Conservation (phyloP, 2,113 vertebrate species). For the Aleadryas rufinucha region DNA sequence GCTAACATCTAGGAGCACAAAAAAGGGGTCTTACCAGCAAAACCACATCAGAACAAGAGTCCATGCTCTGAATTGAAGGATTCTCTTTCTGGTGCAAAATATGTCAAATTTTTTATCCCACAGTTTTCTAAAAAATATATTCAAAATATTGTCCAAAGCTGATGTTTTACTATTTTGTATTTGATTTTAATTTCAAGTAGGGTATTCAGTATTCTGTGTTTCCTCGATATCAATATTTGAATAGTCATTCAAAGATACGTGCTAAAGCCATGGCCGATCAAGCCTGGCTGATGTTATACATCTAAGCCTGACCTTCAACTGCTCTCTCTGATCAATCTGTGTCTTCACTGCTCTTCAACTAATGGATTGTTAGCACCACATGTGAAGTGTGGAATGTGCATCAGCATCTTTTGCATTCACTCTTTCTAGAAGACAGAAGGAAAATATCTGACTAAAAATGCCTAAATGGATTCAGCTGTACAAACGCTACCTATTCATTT, state of each 20-base stretch:
- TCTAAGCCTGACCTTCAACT: slow-evolving; percentile 43
- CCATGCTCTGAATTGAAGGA: neutral
- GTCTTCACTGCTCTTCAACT: slow-evolving; percentile 2
- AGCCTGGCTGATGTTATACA: neutral
- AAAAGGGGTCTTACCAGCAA: neutral
- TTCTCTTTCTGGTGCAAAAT: neutral
- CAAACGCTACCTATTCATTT: slow-evolving; percentile 30
- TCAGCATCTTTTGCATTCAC: slow-evolving; percentile 22
- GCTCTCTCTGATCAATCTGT: slow-evolving; percentile 7
- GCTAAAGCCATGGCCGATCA: neutral
- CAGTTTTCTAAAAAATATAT: neutral
- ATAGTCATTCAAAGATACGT: neutral
- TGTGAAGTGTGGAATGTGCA: neutral
- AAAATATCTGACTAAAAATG: neutral
- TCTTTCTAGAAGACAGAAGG: neutral
- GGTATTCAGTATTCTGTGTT: neutral
- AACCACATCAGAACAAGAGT: neutral
- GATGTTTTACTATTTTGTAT: neutral
- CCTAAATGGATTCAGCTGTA: slow-evolving; percentile 36
- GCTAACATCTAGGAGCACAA: neutral
- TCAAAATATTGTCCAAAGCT: neutral
- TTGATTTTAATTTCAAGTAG: neutral
- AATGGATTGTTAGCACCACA: slow-evolving; percentile 48
- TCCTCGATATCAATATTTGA: neutral
- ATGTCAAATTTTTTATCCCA: neutral